Base-by-base conservation (phyloP, 2,113 vertebrate species). In the Chelonoidis abingdonii region DNA sequence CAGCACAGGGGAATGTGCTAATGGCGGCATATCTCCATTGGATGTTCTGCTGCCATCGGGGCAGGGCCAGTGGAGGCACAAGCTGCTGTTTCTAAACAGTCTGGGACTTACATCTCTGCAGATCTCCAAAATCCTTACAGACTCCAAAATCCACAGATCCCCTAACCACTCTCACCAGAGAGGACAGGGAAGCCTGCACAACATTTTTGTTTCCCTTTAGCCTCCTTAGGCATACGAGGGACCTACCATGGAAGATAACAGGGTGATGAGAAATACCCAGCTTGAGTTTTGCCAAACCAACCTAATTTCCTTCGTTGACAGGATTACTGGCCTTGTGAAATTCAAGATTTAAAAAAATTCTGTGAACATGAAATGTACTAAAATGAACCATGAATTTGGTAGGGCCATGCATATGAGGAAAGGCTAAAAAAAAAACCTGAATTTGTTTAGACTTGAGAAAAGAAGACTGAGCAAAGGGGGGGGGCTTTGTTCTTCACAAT, bases 1-100 rank as follows among this genome's bases (percentile, higher is more conserved):
- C 0, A 0, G 13, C 25, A 19, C 24, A 5, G 7, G n/a, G 38
- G 5, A 25, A 4, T 2, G 69, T 86, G 8, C 44, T 12, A 76
- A 27, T 83, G 88, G 56, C 87, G n/a, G 11, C 11, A 1, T 29
- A 3, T 29, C 41, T 89, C 62, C 38, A 87, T 4, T 3, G 12
- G 72, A 6, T 44, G 22, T 13, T 44, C 8, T n/a, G 24, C 12
- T 27, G 38, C 72, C 21, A 44, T 27, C 3, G 12, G 72, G 10
- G 38, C 0, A 8, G 35, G 72, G 17, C 8, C 19, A 41, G 16
- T 38, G 35, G 19, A 75, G 22, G 10, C 10, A 41, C 10, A 41
- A 75, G 19, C 6, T 14, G 10, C 41, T 76, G 41, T 27, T 22
- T 76, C 6, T 38, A 44, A 82, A 53, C n/a, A 54, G 3, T 2